Evolutionary conservation across 2,113 vertebrate species (phyloP).

Genomic region (Poecile atricapillus): DNA sequence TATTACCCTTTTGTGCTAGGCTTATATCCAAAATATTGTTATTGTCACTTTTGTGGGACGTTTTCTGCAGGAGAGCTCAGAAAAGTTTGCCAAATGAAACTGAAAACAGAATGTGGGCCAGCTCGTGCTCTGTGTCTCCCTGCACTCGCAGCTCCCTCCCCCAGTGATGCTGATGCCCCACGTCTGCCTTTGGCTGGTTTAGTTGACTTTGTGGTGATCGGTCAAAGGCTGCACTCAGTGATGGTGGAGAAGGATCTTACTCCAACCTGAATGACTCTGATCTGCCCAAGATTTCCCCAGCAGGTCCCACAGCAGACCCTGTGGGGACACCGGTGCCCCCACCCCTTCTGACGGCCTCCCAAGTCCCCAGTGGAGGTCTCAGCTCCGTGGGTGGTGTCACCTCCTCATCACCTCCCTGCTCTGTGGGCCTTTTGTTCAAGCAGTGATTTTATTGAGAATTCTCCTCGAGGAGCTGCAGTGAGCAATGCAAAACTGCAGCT

Average conservation of each 20-base stretch:
- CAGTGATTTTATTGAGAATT: not conserved
- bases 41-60: conserved; percentile 4
- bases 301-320: not conserved
- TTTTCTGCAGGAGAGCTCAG: not conserved
- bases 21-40: conserved; percentile 59
- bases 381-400: accelerated
- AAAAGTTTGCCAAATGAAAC: not conserved
- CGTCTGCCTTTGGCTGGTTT: accelerated
- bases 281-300: not conserved
- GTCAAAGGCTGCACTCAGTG: not conserved
- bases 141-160: too few species aligned
- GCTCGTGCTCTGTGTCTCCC: not conserved
- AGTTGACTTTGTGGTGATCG: accelerated
- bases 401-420: not conserved
- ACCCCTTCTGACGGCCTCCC: not conserved
- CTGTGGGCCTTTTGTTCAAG: accelerated
- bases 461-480: not conserved
- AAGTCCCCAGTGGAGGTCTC: accelerated
- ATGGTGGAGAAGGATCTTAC: not conserved
- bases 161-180: accelerated
- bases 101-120: not conserved
- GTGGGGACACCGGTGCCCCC: accelerated
- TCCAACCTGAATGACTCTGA: not conserved
- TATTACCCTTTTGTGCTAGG: conserved; percentile 55
- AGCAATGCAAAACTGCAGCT: not conserved